A percentile compares a stretch with the other conserved stretches of the same genome.
These are phyloP conservation scores for Platanista minor DNA, from an alignment of 2,113 vertebrate genomes.

Conservation along the genomic window DNA sequence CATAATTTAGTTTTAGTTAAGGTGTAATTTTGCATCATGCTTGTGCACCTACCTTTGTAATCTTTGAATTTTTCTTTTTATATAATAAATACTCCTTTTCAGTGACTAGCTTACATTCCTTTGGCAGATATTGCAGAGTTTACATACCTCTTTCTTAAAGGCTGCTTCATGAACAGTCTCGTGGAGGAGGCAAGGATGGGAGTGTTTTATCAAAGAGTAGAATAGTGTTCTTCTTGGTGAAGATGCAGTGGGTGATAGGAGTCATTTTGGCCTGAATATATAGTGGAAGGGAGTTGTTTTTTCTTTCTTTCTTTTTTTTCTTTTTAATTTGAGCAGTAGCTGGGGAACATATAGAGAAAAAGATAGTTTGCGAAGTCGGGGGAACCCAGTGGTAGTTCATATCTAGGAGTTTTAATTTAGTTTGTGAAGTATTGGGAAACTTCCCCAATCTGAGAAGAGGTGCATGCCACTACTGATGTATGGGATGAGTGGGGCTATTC, in stretches of 20 bases:
- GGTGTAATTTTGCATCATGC: conserved; percentile 1
- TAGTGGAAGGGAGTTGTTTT: neutral
- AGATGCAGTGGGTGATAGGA: neutral
- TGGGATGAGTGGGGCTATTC: neutral
- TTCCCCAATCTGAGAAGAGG: neutral
- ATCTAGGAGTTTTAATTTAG: neutral
- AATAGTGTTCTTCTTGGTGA: neutral
- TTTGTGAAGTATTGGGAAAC: neutral
- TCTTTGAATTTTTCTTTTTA: conserved; percentile 26
- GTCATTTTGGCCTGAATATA: neutral
- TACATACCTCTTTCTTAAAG: neutral
- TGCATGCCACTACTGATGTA: neutral
- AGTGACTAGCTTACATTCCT: neutral
- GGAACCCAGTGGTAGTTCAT: neutral
- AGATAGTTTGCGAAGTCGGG: neutral
- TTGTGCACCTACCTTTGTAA: neutral
- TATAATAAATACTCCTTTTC: neutral
- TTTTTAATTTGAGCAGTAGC: neutral
- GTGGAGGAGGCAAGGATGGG: neutral
- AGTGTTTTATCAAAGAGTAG: neutral
- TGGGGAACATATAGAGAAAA: neutral
- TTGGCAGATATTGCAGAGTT: neutral
- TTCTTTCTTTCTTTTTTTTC: neutral
- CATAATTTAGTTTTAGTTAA: neutral
- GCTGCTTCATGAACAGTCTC: neutral